These are phyloP conservation scores for Taxidea taxus DNA, from an alignment of 2,113 vertebrate genomes.

Conservation along the genomic window DNA sequence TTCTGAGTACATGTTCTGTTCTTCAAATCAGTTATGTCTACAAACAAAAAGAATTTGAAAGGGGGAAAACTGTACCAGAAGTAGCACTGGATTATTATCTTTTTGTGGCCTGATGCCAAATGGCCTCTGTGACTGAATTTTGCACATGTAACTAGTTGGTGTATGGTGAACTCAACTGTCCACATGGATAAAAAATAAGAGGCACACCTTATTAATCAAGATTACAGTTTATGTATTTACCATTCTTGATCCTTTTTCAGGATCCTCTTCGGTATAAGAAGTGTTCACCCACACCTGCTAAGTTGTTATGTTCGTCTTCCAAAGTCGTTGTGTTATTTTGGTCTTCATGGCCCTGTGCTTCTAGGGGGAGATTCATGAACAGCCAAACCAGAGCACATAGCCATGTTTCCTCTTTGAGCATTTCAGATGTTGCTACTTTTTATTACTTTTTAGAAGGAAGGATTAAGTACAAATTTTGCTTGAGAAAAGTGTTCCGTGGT, in stretches of 20 bases:
- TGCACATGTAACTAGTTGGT: background rate
- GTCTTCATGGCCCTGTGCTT: background rate
- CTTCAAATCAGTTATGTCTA: background rate
- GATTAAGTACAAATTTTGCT: background rate
- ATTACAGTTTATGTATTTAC: background rate
- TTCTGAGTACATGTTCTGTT: conserved; percentile 32
- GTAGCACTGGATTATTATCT: conserved; percentile 10
- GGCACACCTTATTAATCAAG: background rate
- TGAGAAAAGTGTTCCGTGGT: background rate
- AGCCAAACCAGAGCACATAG: background rate
- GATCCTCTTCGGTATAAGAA: background rate
- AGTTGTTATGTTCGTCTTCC: background rate
- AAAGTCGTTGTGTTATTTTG: background rate
- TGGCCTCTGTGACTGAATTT: background rate
- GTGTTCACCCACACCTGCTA: background rate
- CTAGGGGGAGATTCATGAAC: background rate
- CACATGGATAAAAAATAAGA: background rate
- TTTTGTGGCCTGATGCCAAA: background rate
- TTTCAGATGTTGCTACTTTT: background rate
- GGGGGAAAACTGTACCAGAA: background rate
- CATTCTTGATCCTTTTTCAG: background rate
- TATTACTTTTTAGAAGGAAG: conserved; percentile 28
- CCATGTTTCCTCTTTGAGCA: background rate
- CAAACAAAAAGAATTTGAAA: conserved; percentile 31
- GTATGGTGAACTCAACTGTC: background rate